Conservation (phyloP, 2,797 vertebrate genomes). For the Anabas testudineus region DNA sequence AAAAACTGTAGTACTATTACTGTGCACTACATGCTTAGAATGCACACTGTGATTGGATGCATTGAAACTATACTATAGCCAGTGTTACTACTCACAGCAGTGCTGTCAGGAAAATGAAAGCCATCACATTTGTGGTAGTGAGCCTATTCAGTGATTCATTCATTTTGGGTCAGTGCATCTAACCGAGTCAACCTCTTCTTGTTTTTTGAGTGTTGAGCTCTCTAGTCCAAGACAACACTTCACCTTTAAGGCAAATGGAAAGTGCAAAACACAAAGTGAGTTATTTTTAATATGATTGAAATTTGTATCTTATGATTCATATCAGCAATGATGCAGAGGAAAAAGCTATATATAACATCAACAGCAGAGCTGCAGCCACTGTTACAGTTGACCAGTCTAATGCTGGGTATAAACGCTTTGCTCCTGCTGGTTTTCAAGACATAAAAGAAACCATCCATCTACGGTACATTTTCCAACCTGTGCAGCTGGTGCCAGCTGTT, state of each 20-base stretch:
- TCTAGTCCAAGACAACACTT: background rate
- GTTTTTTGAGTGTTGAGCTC: constrained; percentile 16
- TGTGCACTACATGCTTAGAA: constrained; percentile 7
- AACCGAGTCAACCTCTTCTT: constrained; percentile 41
- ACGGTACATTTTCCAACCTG: constrained; percentile 31
- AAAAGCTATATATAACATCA: background rate
- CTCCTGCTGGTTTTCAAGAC: constrained; percentile 4
- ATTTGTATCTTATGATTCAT: background rate
- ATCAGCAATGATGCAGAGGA: background rate
- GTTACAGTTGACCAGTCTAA: background rate
- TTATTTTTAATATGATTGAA: background rate
- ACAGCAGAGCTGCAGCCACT: background rate
- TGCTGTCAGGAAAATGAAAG: constrained; percentile 34
- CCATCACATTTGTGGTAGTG: constrained; percentile 18
- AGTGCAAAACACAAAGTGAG: constrained; percentile 1
- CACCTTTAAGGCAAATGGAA: background rate
- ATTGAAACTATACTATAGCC: background rate
- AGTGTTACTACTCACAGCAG: background rate
- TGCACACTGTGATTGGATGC: background rate
- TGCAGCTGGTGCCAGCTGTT: constrained; percentile 1
- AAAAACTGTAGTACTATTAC: constrained; percentile 4
- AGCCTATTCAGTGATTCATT: constrained; percentile 42
- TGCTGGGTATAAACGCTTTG: constrained; percentile 16
- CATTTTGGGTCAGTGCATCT: constrained; percentile 33
- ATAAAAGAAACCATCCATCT: constrained; percentile 23